phyloP scores from a whole-genome alignment of 2,113 vertebrate species.

The Poeciliopsis turrubarensis region DNA sequence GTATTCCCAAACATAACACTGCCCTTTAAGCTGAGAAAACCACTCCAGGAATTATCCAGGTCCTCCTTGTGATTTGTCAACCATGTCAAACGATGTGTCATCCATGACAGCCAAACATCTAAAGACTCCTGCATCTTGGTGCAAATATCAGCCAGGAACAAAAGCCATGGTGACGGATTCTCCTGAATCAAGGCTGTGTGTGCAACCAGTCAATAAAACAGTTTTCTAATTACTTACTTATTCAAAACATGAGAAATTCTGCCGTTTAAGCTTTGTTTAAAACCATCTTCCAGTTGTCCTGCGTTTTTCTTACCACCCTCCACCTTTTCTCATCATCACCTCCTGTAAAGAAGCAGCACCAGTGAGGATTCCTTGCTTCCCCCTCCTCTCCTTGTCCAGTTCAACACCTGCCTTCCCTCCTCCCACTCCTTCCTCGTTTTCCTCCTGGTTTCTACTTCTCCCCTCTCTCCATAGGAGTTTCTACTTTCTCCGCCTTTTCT shows the following conservation, averaged over 20 bases:
- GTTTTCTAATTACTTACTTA: neutral
- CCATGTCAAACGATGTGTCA: too few relatives aligned
- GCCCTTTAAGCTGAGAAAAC: too few relatives aligned
- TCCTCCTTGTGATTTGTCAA: too few relatives aligned
- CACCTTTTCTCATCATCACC: conserved; percentile 27
- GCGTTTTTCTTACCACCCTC: conserved; percentile 15
- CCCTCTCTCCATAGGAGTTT: conserved; percentile 6
- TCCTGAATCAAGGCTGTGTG: neutral
- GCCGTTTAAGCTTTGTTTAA: neutral
- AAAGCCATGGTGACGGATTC: too few relatives aligned
- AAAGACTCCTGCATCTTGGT: too few relatives aligned
- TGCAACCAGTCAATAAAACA: neutral
- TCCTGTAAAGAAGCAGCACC: conserved; percentile 14
- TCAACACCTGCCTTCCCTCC: conserved; percentile 34
- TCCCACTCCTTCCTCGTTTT: neutral
- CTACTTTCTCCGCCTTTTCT: conserved; percentile 11
- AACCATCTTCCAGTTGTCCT: neutral
- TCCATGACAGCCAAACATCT: too few relatives aligned
- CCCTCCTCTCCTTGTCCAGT: neutral
- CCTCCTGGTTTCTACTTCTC: conserved; percentile 27
- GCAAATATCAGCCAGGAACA: too few relatives aligned
- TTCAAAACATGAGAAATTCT: neutral
- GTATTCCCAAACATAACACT: too few relatives aligned
- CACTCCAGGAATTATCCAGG: too few relatives aligned
- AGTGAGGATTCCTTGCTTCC: conserved; percentile 7